Conservation (phyloP, 2,113 vertebrate species). For the Mola mola region DNA sequence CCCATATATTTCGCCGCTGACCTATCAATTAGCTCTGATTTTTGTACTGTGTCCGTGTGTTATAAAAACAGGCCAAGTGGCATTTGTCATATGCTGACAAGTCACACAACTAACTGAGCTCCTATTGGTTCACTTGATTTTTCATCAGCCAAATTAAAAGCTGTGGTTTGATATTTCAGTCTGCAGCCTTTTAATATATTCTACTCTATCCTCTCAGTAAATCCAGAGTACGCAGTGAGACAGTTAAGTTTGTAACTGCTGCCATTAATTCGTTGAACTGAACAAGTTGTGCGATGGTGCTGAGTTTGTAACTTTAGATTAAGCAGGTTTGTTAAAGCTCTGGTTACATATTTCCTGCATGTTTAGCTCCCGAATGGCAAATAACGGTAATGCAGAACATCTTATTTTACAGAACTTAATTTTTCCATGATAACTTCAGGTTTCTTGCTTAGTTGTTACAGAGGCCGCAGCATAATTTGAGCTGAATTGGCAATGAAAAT, state of each 20-base stretch:
- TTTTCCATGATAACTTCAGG: too few relatives aligned
- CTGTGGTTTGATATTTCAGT: slow-evolving; percentile 50
- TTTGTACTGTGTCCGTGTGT: slow-evolving; percentile 77
- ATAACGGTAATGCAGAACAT: too few relatives aligned
- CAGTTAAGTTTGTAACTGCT: not conserved
- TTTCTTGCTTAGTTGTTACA: too few relatives aligned
- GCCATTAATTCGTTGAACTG: not conserved
- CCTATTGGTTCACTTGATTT: slow-evolving; percentile 66
- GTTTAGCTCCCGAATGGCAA: too few relatives aligned
- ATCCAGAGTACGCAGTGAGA: slow-evolving; percentile 34
- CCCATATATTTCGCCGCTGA: slow-evolving; percentile 75
- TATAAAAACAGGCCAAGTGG: slow-evolving; percentile 73
- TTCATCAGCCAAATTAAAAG: slow-evolving; percentile 74
- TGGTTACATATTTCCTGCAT: too few relatives aligned
- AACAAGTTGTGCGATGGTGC: too few relatives aligned
- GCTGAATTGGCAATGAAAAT: too few relatives aligned
- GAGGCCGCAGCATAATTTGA: too few relatives aligned
- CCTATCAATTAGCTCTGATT: slow-evolving; percentile 83
- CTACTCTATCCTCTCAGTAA: slow-evolving; percentile 19
- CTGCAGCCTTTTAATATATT: slow-evolving; percentile 29
- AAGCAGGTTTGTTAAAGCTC: too few relatives aligned
- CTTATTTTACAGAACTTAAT: too few relatives aligned
- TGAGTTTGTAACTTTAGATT: not conserved
- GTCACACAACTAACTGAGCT: slow-evolving; percentile 71
- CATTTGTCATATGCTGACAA: slow-evolving; percentile 70